phyloP scores from a whole-genome alignment of 2,888 invertebrate genomes.

The Liopterus haemorrhoidalis region DNA sequence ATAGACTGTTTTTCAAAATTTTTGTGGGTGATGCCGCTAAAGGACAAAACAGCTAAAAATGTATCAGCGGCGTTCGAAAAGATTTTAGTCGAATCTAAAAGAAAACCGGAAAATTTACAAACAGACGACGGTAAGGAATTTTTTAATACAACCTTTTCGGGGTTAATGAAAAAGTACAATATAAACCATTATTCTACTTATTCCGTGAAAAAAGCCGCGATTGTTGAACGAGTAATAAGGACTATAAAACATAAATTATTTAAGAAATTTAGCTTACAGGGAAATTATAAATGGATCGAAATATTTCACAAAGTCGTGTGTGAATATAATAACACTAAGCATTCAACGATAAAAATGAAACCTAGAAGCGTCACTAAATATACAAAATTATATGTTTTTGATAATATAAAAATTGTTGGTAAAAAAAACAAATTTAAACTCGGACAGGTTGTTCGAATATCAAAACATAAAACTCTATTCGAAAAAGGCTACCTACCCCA shows the following conservation, averaged over 20 bases:
- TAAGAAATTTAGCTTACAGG: constrained; percentile 29
- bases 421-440: constrained; percentile 28
- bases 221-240: constrained; percentile 30
- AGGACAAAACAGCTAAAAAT: too few species aligned
- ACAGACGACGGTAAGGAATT: too few species aligned
- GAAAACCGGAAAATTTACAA: too few species aligned
- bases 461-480: constrained; percentile 27
- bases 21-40: too few species aligned
- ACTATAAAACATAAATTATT: constrained; percentile 29
- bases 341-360: constrained; percentile 31
- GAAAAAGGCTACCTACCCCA: constrained; percentile 35
- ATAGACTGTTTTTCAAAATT: too few species aligned
- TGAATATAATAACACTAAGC: constrained; percentile 33
- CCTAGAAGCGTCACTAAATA: constrained; percentile 31
- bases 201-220: constrained; percentile 34
- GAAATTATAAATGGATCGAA: constrained; percentile 27
- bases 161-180: too few species aligned
- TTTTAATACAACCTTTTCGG: too few species aligned
- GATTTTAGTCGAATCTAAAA: too few species aligned
- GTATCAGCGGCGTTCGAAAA: too few species aligned
- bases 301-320: constrained; percentile 27
- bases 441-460: constrained; percentile 32
- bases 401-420: constrained; percentile 16
- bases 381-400: constrained; percentile 17
- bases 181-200: too few species aligned